Base-by-base conservation (phyloP, 1,140 invertebrate genomes). In the Heterodera schachtii region DNA sequence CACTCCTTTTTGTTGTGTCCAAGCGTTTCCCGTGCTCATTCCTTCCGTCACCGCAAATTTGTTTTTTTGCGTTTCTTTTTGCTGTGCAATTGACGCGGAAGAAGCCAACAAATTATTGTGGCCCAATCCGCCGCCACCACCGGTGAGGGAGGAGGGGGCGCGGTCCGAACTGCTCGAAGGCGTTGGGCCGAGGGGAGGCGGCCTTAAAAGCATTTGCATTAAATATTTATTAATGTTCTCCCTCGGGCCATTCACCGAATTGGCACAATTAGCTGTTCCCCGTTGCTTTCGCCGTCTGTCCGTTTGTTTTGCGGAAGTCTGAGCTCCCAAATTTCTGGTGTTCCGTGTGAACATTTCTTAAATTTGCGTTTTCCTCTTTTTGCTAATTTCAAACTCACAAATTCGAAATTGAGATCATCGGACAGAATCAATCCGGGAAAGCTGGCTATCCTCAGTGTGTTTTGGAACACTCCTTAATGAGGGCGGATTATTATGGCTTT, bases 401-500 rank as follows among this genome's bases (percentile, higher is more conserved):
- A 86, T 47, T 83, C 86, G 47, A 87, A 87, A 80, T 87, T 87
- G n/a, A 84, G 77, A 75, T 86, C 85, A n/a, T 86, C 86, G 57
- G 70, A 73, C 16, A 86, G 76, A 47, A 86, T 84, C 41, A 86
- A 60, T 47, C 81, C 84, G 9, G 85, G 86, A 76, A 87, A 83
- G 31, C 86, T 84, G 44, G 86, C 85, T 43, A 86, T 83, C 49
- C 85, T 47, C 41, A 86, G 44, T 19, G 84, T 86, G 71, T 86
- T 86, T 74, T 86, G 76, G 70, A 87, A 87, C 1, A 85, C 78
- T 5, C 86, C 86, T 16, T 16, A 75, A 66, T 67, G 31, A 13
- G 5, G 13, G 13, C 1, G n/a, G 43, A 64, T 43, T 41, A 78
- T 19, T 31, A n/a, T 5, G 41, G 19, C 41, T 41, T 70, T 41